Evolutionary conservation across 1,140 invertebrate species (phyloP).

Genomic region (Sinella curviseta): DNA sequence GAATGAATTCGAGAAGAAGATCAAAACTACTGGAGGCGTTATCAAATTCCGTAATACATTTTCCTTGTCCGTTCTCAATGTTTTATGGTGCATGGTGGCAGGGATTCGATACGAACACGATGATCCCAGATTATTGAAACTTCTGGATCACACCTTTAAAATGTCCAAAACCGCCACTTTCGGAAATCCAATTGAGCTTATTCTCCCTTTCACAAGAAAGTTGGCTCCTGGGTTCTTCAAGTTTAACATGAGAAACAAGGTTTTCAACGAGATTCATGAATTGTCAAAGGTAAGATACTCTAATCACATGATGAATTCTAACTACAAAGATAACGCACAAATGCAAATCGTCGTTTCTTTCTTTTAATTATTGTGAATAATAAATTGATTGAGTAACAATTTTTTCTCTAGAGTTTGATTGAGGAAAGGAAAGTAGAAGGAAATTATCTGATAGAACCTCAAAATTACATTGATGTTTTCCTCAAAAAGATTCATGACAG

Average conservation of each 20-base stretch:
- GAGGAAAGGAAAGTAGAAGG: conserved; percentile 20
- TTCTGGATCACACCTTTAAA: conserved; percentile 16
- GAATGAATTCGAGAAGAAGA: conserved; percentile 25
- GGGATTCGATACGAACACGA: conserved; percentile 62
- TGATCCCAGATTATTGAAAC: conserved; percentile 48
- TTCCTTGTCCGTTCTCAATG: conserved; percentile 67
- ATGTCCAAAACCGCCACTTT: conserved; percentile 24
- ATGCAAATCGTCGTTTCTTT: neutral
- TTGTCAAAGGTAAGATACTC: conserved; percentile 67
- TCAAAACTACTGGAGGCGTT: neutral
- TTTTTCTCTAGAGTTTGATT: conserved; percentile 3
- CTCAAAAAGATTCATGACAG: conserved; percentile 34
- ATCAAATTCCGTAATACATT: conserved; percentile 38
- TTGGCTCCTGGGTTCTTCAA: conserved; percentile 4
- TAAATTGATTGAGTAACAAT: neutral
- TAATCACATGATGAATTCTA: no score
- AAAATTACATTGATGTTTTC: conserved; percentile 32
- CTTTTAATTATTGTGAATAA: neutral
- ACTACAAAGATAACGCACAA: no score
- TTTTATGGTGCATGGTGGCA: conserved; percentile 82
- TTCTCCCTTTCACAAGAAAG: neutral
- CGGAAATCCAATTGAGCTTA: conserved; percentile 20
- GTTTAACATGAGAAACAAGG: conserved; percentile 62
- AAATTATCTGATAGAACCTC: neutral
- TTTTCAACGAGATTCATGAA: conserved; percentile 71